Evolutionary conservation across 2,888 invertebrate genomes (phyloP).

Genomic region (Drosophila formosana): DNA sequence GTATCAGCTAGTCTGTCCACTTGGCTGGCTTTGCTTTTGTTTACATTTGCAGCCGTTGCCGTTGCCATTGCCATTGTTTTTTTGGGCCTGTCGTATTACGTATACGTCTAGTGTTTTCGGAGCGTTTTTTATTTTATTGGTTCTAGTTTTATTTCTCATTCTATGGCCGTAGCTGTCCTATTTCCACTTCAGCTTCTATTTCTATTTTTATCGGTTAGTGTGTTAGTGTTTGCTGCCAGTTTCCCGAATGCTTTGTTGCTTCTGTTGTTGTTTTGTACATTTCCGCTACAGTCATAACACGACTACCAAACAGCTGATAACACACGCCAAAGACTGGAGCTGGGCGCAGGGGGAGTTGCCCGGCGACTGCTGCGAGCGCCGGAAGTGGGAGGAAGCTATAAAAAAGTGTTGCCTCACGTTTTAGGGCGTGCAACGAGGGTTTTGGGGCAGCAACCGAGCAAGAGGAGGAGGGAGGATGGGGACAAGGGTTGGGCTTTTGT

Average conservation of each 20-base stretch:
- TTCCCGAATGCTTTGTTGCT: constrained; percentile 27
- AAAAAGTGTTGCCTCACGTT: constrained; percentile 51
- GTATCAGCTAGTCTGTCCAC: neutral
- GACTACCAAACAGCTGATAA: constrained; percentile 72
- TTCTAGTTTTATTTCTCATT: constrained; percentile 38
- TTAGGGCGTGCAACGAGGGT: constrained; percentile 10
- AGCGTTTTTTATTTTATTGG: constrained; percentile 26
- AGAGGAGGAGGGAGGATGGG: too few relatives aligned
- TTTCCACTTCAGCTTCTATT: constrained; percentile 5
- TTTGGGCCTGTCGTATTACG: constrained; percentile 49
- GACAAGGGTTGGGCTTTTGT: neutral
- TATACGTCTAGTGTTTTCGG: constrained; percentile 45
- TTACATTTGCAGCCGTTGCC: constrained; percentile 51
- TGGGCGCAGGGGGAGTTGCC: neutral
- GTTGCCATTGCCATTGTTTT: constrained; percentile 52
- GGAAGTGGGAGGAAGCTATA: constrained; percentile 33
- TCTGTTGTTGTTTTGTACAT: constrained; percentile 42
- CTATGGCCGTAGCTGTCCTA: neutral
- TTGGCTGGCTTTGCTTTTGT: constrained; percentile 5
- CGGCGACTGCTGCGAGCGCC: neutral
- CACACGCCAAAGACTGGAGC: constrained; percentile 34
- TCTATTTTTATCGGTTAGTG: constrained; percentile 69
- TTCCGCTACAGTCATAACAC: constrained; percentile 73
- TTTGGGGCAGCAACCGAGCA: too few relatives aligned
- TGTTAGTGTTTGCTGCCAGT: constrained; percentile 46